Evolutionary conservation across 2,888 invertebrate genomes (phyloP), one percentile per base, ranked within the genome.

Genomic region (Apamea epomidion): DNA sequence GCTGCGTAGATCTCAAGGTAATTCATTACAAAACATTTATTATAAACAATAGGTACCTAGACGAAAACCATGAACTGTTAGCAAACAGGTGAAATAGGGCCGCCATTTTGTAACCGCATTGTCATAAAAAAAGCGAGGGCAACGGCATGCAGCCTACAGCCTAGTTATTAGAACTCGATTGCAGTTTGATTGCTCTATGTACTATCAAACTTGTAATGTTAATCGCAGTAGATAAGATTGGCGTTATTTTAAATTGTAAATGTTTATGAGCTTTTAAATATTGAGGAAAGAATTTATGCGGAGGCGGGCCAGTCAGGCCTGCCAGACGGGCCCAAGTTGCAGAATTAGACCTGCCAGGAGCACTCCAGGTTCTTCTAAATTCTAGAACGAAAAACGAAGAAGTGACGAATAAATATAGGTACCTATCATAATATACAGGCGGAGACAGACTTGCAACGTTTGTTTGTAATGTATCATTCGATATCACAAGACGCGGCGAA

Each of bases 111-210:
- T 73, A 84, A 80, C 82, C 70, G 68, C 84, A 86, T 76, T 87
- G 77, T 88, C 68, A 74, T 84, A 83, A 88, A 88, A 78, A 83
- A 81, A 83, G 29, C 77, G 72, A 80, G 78, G 84, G 84, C 87
- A 82, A 82, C 37, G 82, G 73, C 83, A 79, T 79, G 69, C 76
- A 72, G 70, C 42, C 58, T 75, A 60, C 78, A 88, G 87, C 84
- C 88, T 86, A 86, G 88, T 86, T 84, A 84, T 82, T 78, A 80
- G 54, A 85, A 80, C 69, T 74, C 74, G 78, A 84, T 87, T 88
- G 87, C 87, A 78, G 76, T 32, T 84, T 78, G 78, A 84, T 87
- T 82, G 77, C 76, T 78, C 18, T 72, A 42, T 25, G 73, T 76
- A 76, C 71, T 51, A 64, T 48, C 2, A 51, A 69, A 72, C 45